These are phyloP conservation scores for Leuctra nigra DNA, from an alignment of 2,888 invertebrate genomes.

Conservation along the genomic window DNA sequence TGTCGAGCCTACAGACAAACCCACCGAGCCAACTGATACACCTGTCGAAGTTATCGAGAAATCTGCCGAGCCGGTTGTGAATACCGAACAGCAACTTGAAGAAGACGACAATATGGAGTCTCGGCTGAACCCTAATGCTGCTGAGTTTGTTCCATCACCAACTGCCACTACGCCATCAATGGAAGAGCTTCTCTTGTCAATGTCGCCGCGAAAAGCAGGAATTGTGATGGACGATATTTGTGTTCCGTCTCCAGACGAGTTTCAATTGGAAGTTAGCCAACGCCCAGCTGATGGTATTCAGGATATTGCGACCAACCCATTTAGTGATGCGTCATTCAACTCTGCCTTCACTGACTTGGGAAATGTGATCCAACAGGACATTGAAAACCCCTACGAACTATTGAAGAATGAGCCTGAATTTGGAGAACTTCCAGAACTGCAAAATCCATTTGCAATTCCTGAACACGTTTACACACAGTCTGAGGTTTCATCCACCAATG, in stretches of 20 bases:
- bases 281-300: constrained; percentile 59
- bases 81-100: constrained; percentile 16
- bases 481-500: constrained; percentile 42
- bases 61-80: background rate
- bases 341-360: too few relatives aligned
- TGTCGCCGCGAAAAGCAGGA: constrained; percentile 22
- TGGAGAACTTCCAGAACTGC: background rate
- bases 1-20: constrained; percentile 48
- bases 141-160: constrained; percentile 73
- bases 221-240: constrained; percentile 53
- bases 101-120: constrained; percentile 60
- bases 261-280: constrained; percentile 54
- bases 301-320: too few relatives aligned
- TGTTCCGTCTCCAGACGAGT: constrained; percentile 54
- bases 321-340: too few relatives aligned
- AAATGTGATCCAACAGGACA: too few relatives aligned
- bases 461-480: constrained; percentile 7
- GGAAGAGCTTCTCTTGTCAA: constrained; percentile 21
- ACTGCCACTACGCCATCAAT: constrained; percentile 39
- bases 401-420: background rate
- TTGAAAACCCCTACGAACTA: too few relatives aligned
- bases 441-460: background rate
- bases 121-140: constrained; percentile 76
- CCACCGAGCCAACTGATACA: background rate
- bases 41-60: background rate